phyloP scores from a whole-genome alignment of 2,888 invertebrate species.

The Diaperis boleti region DNA sequence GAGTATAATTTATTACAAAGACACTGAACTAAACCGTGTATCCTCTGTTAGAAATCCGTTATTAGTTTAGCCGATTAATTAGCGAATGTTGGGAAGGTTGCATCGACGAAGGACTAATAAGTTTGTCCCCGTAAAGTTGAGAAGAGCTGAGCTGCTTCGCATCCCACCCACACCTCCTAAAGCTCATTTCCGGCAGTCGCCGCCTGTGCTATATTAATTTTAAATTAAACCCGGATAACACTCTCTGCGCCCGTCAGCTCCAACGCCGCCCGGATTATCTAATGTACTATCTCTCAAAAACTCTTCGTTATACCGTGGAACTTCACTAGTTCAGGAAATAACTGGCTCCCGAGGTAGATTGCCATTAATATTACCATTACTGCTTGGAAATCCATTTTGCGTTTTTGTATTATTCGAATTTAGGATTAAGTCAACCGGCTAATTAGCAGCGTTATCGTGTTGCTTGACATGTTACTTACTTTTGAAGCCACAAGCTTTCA shows the following conservation, averaged over 20 bases:
- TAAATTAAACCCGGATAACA: slow-evolving; percentile 76
- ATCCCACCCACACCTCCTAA: slow-evolving; percentile 66
- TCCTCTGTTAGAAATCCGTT: neutral
- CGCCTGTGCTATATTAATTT: slow-evolving; percentile 79
- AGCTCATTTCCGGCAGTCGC: slow-evolving; percentile 77
- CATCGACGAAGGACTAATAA: slow-evolving; percentile 36
- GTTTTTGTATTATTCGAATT: slow-evolving; percentile 17
- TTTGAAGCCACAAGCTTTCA: too few relatives aligned
- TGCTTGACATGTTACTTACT: too few relatives aligned
- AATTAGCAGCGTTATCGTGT: neutral
- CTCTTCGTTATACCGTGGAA: slow-evolving; percentile 52
- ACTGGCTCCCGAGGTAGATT: slow-evolving; percentile 64
- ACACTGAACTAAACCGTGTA: too few relatives aligned
- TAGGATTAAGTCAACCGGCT: slow-evolving; percentile 6
- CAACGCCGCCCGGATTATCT: slow-evolving; percentile 61
- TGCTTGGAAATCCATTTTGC: slow-evolving; percentile 57
- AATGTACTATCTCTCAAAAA: slow-evolving; percentile 60
- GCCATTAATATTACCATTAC: slow-evolving; percentile 63
- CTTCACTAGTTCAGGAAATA: slow-evolving; percentile 61
- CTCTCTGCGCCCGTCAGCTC: slow-evolving; percentile 58
- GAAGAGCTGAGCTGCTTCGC: slow-evolving; percentile 30
- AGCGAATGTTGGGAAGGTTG: slow-evolving; percentile 15
- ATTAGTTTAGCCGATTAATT: slow-evolving; percentile 10
- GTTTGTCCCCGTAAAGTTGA: slow-evolving; percentile 41
- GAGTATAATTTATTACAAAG: too few relatives aligned